Evolutionary conservation across 2,888 invertebrate genomes (phyloP).

Genomic region (Folsomia candida): DNA sequence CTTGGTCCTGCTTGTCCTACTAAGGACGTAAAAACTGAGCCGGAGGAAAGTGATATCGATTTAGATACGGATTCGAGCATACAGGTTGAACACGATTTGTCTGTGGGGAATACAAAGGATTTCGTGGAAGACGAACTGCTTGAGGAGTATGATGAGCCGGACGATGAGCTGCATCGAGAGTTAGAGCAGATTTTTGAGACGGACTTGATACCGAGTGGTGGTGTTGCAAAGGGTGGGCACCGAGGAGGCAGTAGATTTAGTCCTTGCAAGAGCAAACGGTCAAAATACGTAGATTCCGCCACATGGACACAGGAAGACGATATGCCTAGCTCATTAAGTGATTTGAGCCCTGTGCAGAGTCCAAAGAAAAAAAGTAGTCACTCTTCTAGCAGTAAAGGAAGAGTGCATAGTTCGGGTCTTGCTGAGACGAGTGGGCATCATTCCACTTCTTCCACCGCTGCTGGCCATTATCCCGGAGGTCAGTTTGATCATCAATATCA

Average conservation of each 20-base stretch:
- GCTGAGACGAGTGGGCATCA: background rate
- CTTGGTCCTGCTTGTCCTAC: background rate
- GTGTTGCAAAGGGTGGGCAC: background rate
- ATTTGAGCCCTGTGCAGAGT: constrained; percentile 44
- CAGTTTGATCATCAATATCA: constrained; percentile 35
- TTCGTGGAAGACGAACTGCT: constrained; percentile 34
- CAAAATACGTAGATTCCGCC: constrained; percentile 43
- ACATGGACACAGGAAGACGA: constrained; percentile 50
- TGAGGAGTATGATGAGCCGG: constrained; percentile 39
- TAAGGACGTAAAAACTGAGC: background rate
- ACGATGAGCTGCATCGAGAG: constrained; percentile 34
- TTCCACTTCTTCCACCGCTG: background rate
- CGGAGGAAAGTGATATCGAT: constrained; percentile 11
- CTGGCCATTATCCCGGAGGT: constrained; percentile 29
- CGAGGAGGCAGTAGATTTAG: background rate
- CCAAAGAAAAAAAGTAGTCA: constrained; percentile 26
- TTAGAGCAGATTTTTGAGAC: constrained; percentile 32
- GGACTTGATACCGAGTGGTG: constrained; percentile 9
- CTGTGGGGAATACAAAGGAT: constrained; percentile 16
- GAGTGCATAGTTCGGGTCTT: constrained; percentile 19
- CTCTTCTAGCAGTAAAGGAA: background rate
- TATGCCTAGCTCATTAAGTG: constrained; percentile 47
- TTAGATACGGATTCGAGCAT: constrained; percentile 21
- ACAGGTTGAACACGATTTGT: constrained; percentile 25
- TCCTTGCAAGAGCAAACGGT: background rate